A percentile compares a stretch with the other conserved stretches of the same genome.
phyloP scores from a whole-genome alignment of 2,888 invertebrate genomes.

The Sericinus montela region DNA sequence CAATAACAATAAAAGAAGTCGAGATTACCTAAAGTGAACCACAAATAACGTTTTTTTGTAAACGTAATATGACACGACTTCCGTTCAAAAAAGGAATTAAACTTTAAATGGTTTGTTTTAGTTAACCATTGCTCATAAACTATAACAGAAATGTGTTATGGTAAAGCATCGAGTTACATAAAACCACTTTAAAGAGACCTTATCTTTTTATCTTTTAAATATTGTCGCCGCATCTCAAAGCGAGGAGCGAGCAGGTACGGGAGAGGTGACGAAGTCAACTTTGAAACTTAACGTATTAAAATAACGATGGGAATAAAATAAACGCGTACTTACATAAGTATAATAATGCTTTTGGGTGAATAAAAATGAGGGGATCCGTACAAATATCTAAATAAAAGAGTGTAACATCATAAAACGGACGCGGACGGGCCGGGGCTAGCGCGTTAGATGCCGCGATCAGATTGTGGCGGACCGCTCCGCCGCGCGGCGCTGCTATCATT shows the following conservation, averaged over 20 bases:
- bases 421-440: slow-evolving; percentile 42
- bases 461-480: slow-evolving; percentile 49
- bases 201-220: slow-evolving; percentile 69
- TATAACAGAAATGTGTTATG: slow-evolving; percentile 45
- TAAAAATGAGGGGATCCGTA: slow-evolving; percentile 70
- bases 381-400: slow-evolving; percentile 75
- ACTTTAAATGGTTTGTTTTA: slow-evolving; percentile 11
- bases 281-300: slow-evolving; percentile 60
- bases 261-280: slow-evolving; percentile 66
- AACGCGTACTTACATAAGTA: slow-evolving; percentile 71
- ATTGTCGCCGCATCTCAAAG: slow-evolving; percentile 64
- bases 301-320: slow-evolving; percentile 73
- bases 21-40: too few relatives aligned
- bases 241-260: slow-evolving; percentile 43
- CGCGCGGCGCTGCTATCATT: slow-evolving; percentile 58
- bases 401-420: slow-evolving; percentile 59
- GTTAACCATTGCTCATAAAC: slow-evolving; percentile 41
- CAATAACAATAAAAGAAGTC: too few relatives aligned
- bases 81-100: not conserved
- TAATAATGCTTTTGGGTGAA: slow-evolving; percentile 69
- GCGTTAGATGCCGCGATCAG: slow-evolving; percentile 66
- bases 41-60: not conserved
- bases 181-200: slow-evolving; percentile 62
- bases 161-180: slow-evolving; percentile 65
- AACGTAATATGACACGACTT: not conserved